phyloP scores from a whole-genome alignment of 1,140 invertebrate species.

The Charaxes varanes region DNA sequence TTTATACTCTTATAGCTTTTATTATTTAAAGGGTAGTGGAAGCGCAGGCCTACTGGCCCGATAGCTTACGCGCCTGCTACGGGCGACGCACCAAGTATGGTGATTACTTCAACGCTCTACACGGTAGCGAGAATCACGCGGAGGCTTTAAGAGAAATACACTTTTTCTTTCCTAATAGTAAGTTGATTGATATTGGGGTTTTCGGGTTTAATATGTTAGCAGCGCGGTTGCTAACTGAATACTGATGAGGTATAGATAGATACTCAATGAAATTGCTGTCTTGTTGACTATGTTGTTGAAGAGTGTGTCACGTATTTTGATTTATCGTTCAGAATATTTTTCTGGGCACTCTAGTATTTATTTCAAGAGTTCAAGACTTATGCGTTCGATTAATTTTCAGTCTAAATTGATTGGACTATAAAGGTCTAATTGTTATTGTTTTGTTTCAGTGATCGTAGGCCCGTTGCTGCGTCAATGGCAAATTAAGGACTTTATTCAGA shows the following conservation, averaged over 20 bases:
- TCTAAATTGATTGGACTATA: too few species aligned
- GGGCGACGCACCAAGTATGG: constrained; percentile 76
- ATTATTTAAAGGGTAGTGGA: constrained; percentile 56
- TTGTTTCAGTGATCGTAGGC: constrained; percentile 76
- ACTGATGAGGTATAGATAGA: too few species aligned
- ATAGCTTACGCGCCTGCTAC: constrained; percentile 82
- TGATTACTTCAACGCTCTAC: constrained; percentile 83
- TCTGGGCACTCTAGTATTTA: too few species aligned
- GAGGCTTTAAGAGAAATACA: constrained; percentile 88
- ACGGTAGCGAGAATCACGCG: constrained; percentile 84
- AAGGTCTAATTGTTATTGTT: not conserved
- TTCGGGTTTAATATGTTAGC: too few species aligned
- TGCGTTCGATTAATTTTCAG: too few species aligned
- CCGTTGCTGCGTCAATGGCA: constrained; percentile 71
- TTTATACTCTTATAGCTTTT: too few species aligned
- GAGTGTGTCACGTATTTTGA: too few species aligned
- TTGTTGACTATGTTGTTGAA: too few species aligned
- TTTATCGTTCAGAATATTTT: too few species aligned
- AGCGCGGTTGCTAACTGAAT: too few species aligned
- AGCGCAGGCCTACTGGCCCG: constrained; percentile 81
- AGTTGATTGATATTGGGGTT: constrained; percentile 21
- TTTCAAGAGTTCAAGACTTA: too few species aligned
- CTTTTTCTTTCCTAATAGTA: constrained; percentile 91
- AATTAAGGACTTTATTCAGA: constrained; percentile 81
- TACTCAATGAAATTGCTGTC: too few species aligned